A percentile compares a stretch with the other conserved stretches of the same genome.
These are phyloP conservation scores for Mesocricetus auratus DNA, from an alignment of 2,113 vertebrate genomes.

Conservation along the genomic window DNA sequence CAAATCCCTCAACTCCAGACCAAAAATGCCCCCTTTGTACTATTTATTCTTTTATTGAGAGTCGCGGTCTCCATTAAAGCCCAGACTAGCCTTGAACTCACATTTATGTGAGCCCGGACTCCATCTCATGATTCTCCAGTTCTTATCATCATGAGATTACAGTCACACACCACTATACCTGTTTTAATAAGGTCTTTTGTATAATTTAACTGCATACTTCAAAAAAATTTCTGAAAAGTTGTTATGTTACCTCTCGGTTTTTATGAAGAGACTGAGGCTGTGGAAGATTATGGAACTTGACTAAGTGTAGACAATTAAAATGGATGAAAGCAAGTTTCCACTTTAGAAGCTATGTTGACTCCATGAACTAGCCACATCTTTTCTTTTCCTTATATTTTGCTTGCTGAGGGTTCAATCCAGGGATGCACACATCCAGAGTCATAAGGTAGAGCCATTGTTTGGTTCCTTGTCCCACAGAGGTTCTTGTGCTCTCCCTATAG, in stretches of 20 bases:
- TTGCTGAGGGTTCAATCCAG: not conserved
- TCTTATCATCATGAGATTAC: not conserved
- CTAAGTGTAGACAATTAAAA: not conserved
- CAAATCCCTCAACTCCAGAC: conserved; percentile 1
- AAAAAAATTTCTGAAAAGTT: not conserved
- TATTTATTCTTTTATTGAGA: not conserved
- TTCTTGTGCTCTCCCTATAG: not conserved
- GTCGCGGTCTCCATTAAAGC: not conserved
- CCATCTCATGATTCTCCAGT: not conserved
- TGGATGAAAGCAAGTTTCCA: not conserved
- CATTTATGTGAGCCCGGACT: not conserved
- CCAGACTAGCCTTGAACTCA: not conserved
- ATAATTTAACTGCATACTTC: not conserved
- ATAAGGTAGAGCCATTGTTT: not conserved
- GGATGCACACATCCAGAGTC: not conserved
- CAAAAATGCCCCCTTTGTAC: not conserved
- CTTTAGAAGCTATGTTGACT: not conserved
- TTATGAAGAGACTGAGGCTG: not conserved
- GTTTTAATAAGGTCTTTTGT: not conserved
- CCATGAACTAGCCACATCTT: not conserved
- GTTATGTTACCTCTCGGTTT: not conserved
- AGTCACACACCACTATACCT: no score
- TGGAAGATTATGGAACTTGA: not conserved
- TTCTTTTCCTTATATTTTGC: not conserved
- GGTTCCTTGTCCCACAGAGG: not conserved